Conservation (phyloP, 2,888 invertebrate genomes). For the Thereva unica region DNA sequence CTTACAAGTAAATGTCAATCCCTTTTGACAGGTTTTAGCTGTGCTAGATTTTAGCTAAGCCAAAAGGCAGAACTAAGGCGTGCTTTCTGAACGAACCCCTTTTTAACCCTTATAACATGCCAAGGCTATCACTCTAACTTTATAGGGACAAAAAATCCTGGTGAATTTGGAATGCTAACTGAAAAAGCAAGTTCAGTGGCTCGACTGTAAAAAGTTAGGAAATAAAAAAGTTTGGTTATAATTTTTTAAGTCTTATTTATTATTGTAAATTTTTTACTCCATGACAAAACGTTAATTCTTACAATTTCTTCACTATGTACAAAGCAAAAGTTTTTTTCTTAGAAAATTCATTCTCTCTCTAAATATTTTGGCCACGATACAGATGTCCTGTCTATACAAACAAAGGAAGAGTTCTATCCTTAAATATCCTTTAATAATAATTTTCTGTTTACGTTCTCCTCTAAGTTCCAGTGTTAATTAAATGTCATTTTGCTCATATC, state of each 20-base stretch:
- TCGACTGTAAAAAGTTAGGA: neutral
- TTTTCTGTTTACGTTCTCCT: too few species aligned
- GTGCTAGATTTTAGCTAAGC: too few species aligned
- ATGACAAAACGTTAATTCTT: slow-evolving; percentile 23
- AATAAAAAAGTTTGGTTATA: neutral
- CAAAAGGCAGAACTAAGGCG: too few species aligned
- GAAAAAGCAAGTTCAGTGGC: too few species aligned
- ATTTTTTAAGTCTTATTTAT: neutral
- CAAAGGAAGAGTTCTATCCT: slow-evolving; percentile 21
- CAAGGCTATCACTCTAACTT: too few species aligned
- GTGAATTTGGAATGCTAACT: too few species aligned
- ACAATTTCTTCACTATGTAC: slow-evolving; percentile 24
- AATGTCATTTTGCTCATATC: slow-evolving; percentile 14
- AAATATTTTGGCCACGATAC: neutral
- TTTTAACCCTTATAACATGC: too few species aligned
- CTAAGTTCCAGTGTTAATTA: slow-evolving; percentile 9
- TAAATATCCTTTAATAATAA: neutral
- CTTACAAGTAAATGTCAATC: too few species aligned
- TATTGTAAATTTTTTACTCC: slow-evolving; percentile 17
- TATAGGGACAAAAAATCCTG: too few species aligned
- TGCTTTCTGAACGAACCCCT: too few species aligned
- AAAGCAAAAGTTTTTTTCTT: slow-evolving; percentile 12
- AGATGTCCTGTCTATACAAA: slow-evolving; percentile 12
- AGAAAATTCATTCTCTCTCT: slow-evolving; percentile 15
- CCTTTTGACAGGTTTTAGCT: too few species aligned